These are phyloP conservation scores for Hystrix brachyura DNA, from an alignment of 2,113 vertebrate genomes.

Conservation along the genomic window DNA sequence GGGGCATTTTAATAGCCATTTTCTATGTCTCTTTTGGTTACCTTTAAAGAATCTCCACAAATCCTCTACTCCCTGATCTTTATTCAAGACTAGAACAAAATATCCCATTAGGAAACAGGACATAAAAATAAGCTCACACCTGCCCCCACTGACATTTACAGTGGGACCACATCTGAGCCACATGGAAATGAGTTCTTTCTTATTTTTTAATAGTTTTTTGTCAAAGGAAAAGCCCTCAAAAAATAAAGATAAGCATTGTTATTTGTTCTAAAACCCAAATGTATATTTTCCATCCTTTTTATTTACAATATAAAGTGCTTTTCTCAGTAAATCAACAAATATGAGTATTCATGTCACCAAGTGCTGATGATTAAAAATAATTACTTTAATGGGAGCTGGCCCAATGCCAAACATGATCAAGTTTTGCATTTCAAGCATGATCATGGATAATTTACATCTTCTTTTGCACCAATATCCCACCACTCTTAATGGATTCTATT, in stretches of 20 bases:
- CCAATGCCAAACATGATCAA: conserved; percentile 90
- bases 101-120: conserved; percentile 52
- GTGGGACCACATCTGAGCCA: neutral
- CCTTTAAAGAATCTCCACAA: conserved; percentile 56
- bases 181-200: conserved; percentile 32
- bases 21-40: conserved; percentile 22
- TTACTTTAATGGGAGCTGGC: conserved; percentile 92
- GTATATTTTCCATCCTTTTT: conserved; percentile 89
- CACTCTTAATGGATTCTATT: conserved; percentile 91
- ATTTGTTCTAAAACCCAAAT: conserved; percentile 86
- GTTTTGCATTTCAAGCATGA: conserved; percentile 89
- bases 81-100: conserved; percentile 7
- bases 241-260: conserved; percentile 86
- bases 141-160: neutral
- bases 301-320: conserved; percentile 92
- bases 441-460: conserved; percentile 90
- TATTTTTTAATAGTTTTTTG: conserved; percentile 37
- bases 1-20: conserved; percentile 52
- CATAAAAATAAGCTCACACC: neutral
- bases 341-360: conserved; percentile 93
- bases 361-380: conserved; percentile 94
- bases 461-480: conserved; percentile 86
- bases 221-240: conserved; percentile 78
- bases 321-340: conserved; percentile 93
- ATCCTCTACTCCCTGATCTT: neutral